phyloP scores from a whole-genome alignment of 1,140 invertebrate genomes.

The Lepidostoma basale region DNA sequence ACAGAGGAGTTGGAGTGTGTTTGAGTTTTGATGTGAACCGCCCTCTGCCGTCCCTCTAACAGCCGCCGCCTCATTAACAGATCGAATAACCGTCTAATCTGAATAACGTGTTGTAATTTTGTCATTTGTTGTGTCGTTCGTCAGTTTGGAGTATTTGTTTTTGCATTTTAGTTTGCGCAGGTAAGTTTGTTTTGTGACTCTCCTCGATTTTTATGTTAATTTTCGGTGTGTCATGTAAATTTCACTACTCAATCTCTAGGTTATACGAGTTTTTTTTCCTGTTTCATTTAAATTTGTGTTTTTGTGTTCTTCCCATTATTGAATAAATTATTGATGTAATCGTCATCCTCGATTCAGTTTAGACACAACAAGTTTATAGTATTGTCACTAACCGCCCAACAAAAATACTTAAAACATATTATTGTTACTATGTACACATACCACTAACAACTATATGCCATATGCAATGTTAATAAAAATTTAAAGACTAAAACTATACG shows the following conservation, averaged over 20 bases:
- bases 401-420: too few relatives aligned
- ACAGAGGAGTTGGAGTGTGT: slow-evolving; percentile 51
- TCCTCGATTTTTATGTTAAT: slow-evolving; percentile 5
- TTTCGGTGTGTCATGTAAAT: not conserved
- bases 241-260: not conserved
- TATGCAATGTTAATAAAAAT: too few relatives aligned
- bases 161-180: slow-evolving; percentile 5
- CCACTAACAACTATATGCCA: too few relatives aligned
- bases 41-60: too few relatives aligned
- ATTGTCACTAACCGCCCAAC: too few relatives aligned
- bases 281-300: too few relatives aligned
- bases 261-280: not conserved
- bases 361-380: too few relatives aligned
- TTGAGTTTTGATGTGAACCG: slow-evolving; percentile 28
- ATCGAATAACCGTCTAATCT: slow-evolving; percentile 16
- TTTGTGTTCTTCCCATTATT: too few relatives aligned
- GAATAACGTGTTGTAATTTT: slow-evolving; percentile 11
- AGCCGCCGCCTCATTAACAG: slow-evolving; percentile 21
- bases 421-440: too few relatives aligned
- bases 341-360: too few relatives aligned
- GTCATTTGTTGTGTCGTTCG: not conserved
- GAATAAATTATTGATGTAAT: too few relatives aligned
- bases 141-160: slow-evolving; percentile 7
- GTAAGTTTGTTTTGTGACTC: slow-evolving; percentile 25
- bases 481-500: too few relatives aligned